phyloP scores from a whole-genome alignment of 2,888 invertebrate species.

The Drosophila niveifrons region DNA sequence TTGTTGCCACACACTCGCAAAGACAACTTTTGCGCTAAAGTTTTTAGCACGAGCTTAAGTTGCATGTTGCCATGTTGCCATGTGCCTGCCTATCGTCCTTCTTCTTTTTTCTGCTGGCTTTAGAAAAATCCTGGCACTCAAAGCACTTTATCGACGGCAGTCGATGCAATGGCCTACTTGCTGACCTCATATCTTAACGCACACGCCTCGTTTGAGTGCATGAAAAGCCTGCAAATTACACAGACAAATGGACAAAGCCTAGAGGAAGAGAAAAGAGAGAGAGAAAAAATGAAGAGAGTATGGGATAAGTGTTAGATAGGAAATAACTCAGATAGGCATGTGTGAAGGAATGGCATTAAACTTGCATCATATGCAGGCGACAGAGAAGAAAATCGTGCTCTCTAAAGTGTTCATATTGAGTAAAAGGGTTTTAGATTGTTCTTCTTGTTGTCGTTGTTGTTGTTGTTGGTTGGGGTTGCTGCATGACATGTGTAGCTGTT shows the following conservation, averaged over 20 bases:
- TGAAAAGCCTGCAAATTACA: constrained; percentile 42
- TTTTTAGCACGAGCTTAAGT: background rate
- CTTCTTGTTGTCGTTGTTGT: background rate
- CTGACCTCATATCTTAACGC: constrained; percentile 48
- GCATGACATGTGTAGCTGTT: constrained; percentile 49
- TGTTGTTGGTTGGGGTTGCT: background rate
- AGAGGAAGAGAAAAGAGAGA: background rate
- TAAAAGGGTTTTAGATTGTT: no score
- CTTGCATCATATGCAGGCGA: constrained; percentile 1
- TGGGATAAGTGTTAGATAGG: background rate
- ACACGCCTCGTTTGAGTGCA: constrained; percentile 41
- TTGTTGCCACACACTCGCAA: background rate
- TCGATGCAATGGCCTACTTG: constrained; percentile 8
- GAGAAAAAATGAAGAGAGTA: background rate
- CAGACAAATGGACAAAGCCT: constrained; percentile 6
- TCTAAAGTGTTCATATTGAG: background rate
- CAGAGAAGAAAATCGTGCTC: constrained; percentile 1
- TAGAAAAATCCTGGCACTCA: background rate
- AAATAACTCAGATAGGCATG: background rate
- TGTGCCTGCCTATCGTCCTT: background rate
- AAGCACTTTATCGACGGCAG: constrained; percentile 13
- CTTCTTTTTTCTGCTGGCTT: background rate
- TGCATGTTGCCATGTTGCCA: no score
- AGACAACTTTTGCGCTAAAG: background rate
- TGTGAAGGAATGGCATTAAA: background rate